Conservation (phyloP, 1,140 invertebrate genomes). For the Dufourea novaeangliae region DNA sequence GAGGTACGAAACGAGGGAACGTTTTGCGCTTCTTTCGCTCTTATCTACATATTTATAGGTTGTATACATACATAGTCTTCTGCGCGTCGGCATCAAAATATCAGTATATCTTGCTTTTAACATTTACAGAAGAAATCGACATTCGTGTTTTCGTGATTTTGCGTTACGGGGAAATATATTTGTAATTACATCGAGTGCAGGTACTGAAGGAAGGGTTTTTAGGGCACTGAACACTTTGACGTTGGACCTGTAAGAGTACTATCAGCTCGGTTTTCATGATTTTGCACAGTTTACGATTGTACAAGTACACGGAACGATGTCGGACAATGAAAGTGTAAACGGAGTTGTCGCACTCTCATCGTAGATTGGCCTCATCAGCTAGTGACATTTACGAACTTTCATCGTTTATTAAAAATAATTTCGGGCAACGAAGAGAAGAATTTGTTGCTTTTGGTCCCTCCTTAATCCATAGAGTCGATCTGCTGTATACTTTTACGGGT, state of each 20-base stretch:
- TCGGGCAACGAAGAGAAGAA: conserved; percentile 4
- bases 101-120: conserved; percentile 50
- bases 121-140: conserved; percentile 46
- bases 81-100: conserved; percentile 69
- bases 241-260: conserved; percentile 67
- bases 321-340: neutral
- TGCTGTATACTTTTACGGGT: conserved; percentile 59
- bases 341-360: neutral
- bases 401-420: conserved; percentile 19
- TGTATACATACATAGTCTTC: conserved; percentile 19
- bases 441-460: conserved; percentile 67
- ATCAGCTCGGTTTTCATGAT: conserved; percentile 23
- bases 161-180: conserved; percentile 40
- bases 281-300: neutral
- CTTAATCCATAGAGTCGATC: conserved; percentile 51
- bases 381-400: conserved; percentile 14
- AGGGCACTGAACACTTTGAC: conserved; percentile 72
- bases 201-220: conserved; percentile 71
- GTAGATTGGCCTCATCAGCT: neutral
- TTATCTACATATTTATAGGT: conserved; percentile 59
- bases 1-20: conserved; percentile 65
- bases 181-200: conserved; percentile 62
- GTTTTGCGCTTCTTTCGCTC: conserved; percentile 24
- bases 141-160: conserved; percentile 24
- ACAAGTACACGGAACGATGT: neutral